phyloP scores from a whole-genome alignment of 2,113 vertebrate genomes.

The Brienomyrus longianalis region DNA sequence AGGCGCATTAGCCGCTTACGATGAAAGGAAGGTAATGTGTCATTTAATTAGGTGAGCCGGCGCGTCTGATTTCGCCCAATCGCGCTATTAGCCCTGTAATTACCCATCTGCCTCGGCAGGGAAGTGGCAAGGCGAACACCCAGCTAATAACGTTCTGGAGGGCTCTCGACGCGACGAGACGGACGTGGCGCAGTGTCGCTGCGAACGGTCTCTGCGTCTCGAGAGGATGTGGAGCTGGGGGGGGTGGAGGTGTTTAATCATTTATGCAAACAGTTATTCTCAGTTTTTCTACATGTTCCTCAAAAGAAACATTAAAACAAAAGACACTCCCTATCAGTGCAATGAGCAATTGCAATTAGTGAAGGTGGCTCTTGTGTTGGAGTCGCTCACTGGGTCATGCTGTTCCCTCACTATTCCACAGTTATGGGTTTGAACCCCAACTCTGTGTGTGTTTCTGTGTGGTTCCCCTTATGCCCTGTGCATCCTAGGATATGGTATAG shows the following conservation, averaged over 20 bases:
- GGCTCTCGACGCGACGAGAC: slow-evolving; percentile 78
- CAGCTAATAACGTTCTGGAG: slow-evolving; percentile 86
- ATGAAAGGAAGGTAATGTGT: slow-evolving; percentile 87
- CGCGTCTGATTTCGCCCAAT: slow-evolving; percentile 89
- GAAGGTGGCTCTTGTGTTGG: background rate
- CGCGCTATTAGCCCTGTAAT: slow-evolving; percentile 88
- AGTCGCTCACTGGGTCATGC: background rate
- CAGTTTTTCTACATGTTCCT: slow-evolving; percentile 14
- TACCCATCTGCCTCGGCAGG: slow-evolving; percentile 88
- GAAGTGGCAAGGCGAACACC: slow-evolving; percentile 88
- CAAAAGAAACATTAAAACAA: slow-evolving; percentile 20
- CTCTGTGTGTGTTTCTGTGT: background rate
- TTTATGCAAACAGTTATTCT: slow-evolving; percentile 40
- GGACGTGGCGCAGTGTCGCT: slow-evolving; percentile 72
- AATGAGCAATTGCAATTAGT: background rate
- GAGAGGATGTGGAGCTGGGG: slow-evolving; percentile 60
- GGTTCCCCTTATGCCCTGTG: background rate
- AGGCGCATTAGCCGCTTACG: slow-evolving; percentile 87
- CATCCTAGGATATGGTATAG: background rate
- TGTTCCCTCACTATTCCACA: background rate
- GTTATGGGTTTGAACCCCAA: background rate
- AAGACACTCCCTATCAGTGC: background rate
- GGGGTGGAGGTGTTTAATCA: slow-evolving; percentile 45
- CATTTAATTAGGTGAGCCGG: slow-evolving; percentile 87
- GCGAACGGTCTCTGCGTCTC: slow-evolving; percentile 79